A percentile compares a stretch with the other conserved stretches of the same genome.
These are phyloP conservation scores for Plagiodera versicolora DNA, from an alignment of 2,888 invertebrate genomes.

Conservation along the genomic window DNA sequence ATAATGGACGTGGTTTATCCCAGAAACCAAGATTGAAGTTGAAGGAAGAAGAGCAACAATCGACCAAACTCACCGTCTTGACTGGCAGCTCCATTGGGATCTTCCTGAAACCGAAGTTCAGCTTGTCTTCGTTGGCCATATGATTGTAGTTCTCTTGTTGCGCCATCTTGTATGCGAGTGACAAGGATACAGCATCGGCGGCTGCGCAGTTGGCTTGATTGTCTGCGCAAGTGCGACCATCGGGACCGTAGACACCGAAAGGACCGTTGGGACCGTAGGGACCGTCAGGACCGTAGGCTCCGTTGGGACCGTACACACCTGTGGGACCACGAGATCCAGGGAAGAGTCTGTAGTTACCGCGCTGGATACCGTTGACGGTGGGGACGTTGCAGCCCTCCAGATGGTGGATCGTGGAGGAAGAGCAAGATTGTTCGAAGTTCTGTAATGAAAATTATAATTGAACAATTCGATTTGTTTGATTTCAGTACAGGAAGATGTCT, in stretches of 20 bases:
- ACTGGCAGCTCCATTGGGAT: slow-evolving; percentile 53
- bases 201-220: slow-evolving; percentile 38
- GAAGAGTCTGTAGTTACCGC: neutral
- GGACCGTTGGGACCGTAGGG: neutral
- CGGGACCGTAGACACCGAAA: neutral
- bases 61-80: slow-evolving; percentile 17
- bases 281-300: neutral
- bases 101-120: slow-evolving; percentile 59
- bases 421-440: neutral
- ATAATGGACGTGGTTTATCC: no score
- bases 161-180: slow-evolving; percentile 53
- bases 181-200: slow-evolving; percentile 58
- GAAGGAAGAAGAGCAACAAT: no score
- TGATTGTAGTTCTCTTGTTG: slow-evolving; percentile 51
- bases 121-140: slow-evolving; percentile 52
- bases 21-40: no score
- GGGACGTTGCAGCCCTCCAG: neutral
- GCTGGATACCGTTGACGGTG: neutral
- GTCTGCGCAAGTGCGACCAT: neutral
- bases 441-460: neutral
- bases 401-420: neutral
- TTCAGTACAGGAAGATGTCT: no score
- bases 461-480: no score
- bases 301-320: slow-evolving; percentile 3
- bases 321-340: neutral